Base-by-base conservation (phyloP, 2,888 invertebrate genomes). In the Acanthosepion esculentum region DNA sequence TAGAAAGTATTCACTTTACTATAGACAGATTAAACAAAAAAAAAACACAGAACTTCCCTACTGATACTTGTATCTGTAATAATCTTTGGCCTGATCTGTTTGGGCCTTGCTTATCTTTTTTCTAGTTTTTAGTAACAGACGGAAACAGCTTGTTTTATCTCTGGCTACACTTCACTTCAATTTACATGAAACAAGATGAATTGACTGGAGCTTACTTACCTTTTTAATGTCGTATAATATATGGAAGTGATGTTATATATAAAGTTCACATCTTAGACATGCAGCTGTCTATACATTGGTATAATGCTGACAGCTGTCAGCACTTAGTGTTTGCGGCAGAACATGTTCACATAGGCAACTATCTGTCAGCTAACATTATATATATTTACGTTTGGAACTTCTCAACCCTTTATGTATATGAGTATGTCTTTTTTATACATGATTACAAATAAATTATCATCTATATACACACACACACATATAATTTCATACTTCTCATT, bases 131-230 rank as follows among this genome's bases (percentile, higher is more conserved):
- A 33, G 78, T 78, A 78, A 78, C 33, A 33, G 12, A 78, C n/a
- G n/a, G 78, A 78, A 78, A 78, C 78, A 78, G 33, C 78, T 78
- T 78, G 78, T 78, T 78, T 78, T 78, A 78, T 78, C 78, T n/a
- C 78, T 12, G 78, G n/a, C 78, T n/a, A 78, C 78, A 78, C 78
- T 78, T 78, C 78, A 78, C 78, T 78, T 78, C n/a, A 78, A 78
- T 78, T 78, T 78, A n/a, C 78, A 78, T 78, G 78, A 78, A 78
- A 78, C 78, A 78, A 78, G 78, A 78, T 78, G 78, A 78, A 78
- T 78, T n/a, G 78, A n/a, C 10, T 33, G 33, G n/a, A 78, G 78
- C n/a, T 78, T 78, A n/a, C n/a, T 78, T 78, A 78, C n/a, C 78
- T 78, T 78, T 41, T 78, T 78, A 78, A 78, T 78, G 78, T 78